Evolutionary conservation across 2,888 invertebrate species (phyloP), one percentile per base, ranked within the genome.

Genomic region (Nemurella pictetii): DNA sequence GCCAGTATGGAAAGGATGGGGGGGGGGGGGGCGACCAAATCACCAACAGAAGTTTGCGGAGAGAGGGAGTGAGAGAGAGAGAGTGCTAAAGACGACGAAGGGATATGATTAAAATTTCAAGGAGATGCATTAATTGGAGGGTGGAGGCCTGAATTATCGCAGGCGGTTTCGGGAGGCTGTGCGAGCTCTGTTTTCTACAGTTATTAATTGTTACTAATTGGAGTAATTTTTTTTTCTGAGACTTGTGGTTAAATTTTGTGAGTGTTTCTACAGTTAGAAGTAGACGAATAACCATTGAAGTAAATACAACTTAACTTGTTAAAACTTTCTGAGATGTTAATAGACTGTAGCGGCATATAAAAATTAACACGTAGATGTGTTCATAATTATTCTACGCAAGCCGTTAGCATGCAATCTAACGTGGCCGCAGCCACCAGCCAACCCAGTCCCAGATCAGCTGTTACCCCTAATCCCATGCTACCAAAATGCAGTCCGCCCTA

Each of bases 11-110:
- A 9, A 15, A 26, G 4, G 75, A 1, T n/a, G 29, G 29, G 75
- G 75, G 75, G 75, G 75, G 75, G 75, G 75, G 75, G 75, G 75
- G 75, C 12, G 29, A 26, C 15, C 55, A 30, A 80, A 80, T 30
- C 75, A 75, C 26, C 25, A n/a, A 28, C 75, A 75, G 75, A 75
- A 75, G 75, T 75, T 75, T 25, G 20, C 0, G 25, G 7, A 28
- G 83, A 74, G 32, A 28, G 26, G 32, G 81, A 26, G 81, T 0
- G 30, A 29, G 81, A 27, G 36, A n/a, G 81, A 81, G n/a, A 74
- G 26, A 15, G 72, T 27, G 28, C 26, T 27, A 26, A 28, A 75
- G 75, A 75, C 75, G 75, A 28, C 75, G 75, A 25, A 75, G 28
- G 75, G 75, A 26, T 75, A 27, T 75, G 75, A 27, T 75, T 25